Percentiles rank a stretch among this genome's conserved stretches.
phyloP scores from a whole-genome alignment of 2,113 vertebrate species.

The Panurus biarmicus region DNA sequence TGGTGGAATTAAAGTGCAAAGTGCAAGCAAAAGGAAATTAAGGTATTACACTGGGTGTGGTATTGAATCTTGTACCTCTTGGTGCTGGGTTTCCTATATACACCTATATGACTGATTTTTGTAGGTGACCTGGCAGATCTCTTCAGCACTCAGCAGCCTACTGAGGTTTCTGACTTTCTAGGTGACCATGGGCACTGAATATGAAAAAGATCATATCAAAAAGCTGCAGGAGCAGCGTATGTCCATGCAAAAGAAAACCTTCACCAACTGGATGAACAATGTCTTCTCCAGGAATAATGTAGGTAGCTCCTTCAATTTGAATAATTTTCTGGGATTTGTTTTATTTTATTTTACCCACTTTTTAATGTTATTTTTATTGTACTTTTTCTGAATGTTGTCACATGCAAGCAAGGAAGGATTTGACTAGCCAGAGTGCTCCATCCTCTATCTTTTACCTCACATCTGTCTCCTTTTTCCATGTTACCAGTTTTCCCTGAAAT shows the following conservation, averaged over 20 bases:
- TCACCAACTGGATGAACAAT: constrained; percentile 92
- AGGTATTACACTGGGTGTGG: neutral
- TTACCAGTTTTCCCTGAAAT: neutral
- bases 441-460: neutral
- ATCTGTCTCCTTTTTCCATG: neutral
- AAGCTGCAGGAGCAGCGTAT: constrained; percentile 85
- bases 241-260: constrained; percentile 88
- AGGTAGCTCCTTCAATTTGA: neutral
- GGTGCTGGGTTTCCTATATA: neutral
- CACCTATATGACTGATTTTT: neutral
- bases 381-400: neutral
- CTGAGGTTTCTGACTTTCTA: neutral
- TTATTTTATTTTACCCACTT: neutral
- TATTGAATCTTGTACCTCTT: neutral
- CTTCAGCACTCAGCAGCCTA: neutral
- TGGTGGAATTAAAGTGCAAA: neutral
- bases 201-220: constrained; percentile 76
- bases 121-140: neutral
- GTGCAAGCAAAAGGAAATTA: neutral
- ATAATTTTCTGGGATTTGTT: neutral
- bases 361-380: neutral
- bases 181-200: constrained; percentile 72
- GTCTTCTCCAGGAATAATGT: constrained; percentile 78
- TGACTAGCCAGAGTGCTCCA: neutral
- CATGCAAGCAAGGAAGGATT: neutral